Evolutionary conservation across 2,797 vertebrate genomes (phyloP).

Genomic region (Phoebastria nigripes): DNA sequence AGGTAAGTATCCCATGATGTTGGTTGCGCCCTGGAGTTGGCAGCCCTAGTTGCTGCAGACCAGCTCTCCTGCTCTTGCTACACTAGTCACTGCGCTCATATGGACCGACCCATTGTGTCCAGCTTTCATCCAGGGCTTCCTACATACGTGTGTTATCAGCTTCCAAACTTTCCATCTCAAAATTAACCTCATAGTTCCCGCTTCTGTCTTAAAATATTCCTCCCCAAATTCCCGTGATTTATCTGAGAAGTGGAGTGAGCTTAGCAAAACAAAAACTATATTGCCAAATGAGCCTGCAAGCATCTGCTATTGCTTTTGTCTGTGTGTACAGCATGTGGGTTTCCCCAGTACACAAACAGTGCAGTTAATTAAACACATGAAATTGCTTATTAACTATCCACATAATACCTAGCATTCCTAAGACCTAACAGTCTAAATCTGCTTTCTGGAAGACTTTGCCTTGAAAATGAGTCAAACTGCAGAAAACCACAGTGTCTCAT

Average conservation of each 20-base stretch:
- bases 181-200: neutral
- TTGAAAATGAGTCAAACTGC: neutral
- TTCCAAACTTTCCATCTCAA: neutral
- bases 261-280: neutral
- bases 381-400: neutral
- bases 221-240: neutral
- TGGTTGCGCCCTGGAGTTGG: neutral
- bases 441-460: neutral
- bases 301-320: neutral
- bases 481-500: neutral
- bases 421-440: neutral
- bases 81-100: accelerated
- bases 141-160: neutral
- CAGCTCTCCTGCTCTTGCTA: neutral
- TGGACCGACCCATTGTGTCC: accelerated
- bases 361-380: neutral
- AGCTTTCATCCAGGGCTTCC: neutral
- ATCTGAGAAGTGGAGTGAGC: neutral
- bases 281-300: neutral
- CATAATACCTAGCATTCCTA: neutral
- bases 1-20: neutral
- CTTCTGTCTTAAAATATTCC: neutral
- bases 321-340: neutral
- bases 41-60: neutral
- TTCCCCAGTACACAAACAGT: neutral